These are phyloP conservation scores for Bagarius yarrelli DNA, from an alignment of 2,113 vertebrate species.

Conservation along the genomic window DNA sequence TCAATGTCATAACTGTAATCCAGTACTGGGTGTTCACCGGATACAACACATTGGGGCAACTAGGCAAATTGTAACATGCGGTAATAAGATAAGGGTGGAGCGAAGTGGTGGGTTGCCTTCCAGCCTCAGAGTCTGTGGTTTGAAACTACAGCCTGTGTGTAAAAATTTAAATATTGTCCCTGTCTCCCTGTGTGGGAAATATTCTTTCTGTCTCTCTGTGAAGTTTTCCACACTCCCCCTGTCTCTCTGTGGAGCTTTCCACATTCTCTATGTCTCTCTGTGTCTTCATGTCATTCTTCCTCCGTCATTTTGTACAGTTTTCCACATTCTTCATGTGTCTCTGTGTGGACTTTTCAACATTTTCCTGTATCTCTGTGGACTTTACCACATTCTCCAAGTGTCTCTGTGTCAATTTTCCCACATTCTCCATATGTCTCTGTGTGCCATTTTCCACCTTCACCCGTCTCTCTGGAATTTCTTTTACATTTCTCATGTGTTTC, in stretches of 20 bases:
- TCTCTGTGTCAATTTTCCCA: neutral
- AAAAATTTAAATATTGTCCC: no score
- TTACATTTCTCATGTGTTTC: neutral
- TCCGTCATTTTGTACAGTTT: no score
- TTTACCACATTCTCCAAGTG: neutral
- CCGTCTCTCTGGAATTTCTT: neutral
- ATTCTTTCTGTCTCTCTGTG: no score
- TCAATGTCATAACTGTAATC: neutral
- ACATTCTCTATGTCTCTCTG: no score
- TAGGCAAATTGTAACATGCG: neutral
- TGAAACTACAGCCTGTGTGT: no score
- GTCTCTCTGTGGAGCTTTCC: no score
- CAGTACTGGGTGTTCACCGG: neutral
- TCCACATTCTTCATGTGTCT: no score
- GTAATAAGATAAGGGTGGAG: neutral
- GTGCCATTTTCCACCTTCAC: neutral
- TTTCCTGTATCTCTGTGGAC: neutral
- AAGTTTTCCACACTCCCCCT: no score
- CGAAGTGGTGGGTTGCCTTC: neutral
- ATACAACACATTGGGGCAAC: neutral
- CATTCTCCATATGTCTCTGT: no score
- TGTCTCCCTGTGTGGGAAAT: no score
- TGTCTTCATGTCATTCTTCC: no score
- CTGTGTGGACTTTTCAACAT: neutral
- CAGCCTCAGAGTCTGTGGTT: neutral